Base-by-base conservation (phyloP, 2,797 vertebrate genomes). In the Dendrocincla fuliginosa region DNA sequence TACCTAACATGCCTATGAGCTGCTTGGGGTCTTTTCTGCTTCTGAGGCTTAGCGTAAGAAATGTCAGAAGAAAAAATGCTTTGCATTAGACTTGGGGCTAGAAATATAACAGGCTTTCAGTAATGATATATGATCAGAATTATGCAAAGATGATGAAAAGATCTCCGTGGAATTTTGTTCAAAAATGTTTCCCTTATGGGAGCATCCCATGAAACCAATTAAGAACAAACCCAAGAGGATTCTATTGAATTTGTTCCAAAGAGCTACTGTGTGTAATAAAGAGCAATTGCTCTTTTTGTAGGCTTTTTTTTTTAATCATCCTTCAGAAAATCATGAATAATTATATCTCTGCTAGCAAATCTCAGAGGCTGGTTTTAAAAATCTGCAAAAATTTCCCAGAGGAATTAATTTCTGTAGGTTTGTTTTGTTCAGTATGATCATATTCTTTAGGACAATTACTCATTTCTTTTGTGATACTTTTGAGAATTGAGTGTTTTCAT, bases 131-230 rank as follows among this genome's bases (percentile, higher is more conserved):
- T 91, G 57, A 93, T 77, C 60, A 80, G 80, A 75, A 52, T 84
- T 89, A 73, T 4, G n/a, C 63, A 92, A 91, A 57, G 59, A 83
- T 73, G n/a, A 77, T 74, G 37, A 77, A 79, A 95, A 84, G 11
- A 55, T 88, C 61, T 74, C 61, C 15, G n/a, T 70, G 84, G 81
- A 94, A 82, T 92, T 93, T 25, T 82, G 10, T 67, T 95, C 19
- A 90, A 82, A 86, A 82, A 57, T 59, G 7, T 87, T 92, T 91
- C 49, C 52, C 75, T 84, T 70, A 55, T 71, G 91, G 88, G 82
- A 95, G 23, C 25, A 68, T 71, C 69, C 23, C 61, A 13, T 59
- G 64, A 69, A 90, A 78, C 35, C 82, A 85, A 88, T 93, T 94
- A 95, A 49, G 57, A 87, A 74, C 23, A 74, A 95, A 86, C 20